Conservation (phyloP, 2,113 vertebrate genomes). For the Apaloderma vittatum region DNA sequence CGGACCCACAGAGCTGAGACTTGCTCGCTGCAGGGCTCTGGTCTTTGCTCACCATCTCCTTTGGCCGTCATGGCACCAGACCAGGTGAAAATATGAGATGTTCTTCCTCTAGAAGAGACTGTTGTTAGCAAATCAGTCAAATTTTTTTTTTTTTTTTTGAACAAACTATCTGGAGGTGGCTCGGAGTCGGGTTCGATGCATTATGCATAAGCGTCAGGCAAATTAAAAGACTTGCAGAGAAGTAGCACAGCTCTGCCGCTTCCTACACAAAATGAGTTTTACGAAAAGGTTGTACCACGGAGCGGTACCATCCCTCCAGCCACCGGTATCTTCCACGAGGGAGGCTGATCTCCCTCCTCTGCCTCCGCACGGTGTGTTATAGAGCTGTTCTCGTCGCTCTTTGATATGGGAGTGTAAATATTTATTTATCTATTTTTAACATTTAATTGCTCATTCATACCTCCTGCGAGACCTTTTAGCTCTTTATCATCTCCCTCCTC, state of each 20-base stretch:
- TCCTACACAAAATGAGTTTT: background rate
- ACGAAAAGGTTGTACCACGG: background rate
- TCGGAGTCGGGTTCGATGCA: background rate
- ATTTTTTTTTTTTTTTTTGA: background rate
- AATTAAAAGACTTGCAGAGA: background rate
- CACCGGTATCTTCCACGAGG: background rate
- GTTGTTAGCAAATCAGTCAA: background rate
- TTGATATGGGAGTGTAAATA: background rate
- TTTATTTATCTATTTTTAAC: background rate
- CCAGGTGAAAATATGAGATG: fast-evolving
- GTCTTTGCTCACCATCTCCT: background rate
- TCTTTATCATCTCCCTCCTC: background rate
- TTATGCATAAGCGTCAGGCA: background rate
- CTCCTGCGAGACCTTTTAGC: background rate
- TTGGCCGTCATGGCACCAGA: background rate
- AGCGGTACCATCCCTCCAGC: background rate
- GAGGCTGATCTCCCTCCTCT: background rate
- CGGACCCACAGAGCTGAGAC: background rate
- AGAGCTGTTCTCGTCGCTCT: background rate
- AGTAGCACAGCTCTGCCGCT: background rate
- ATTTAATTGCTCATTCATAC: background rate
- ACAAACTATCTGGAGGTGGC: background rate
- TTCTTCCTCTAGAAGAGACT: background rate
- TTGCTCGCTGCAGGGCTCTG: too few relatives aligned
- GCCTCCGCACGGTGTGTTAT: background rate